Percentiles rank a stretch among this genome's conserved stretches.
Evolutionary conservation across 2,113 vertebrate species (phyloP).

Genomic region (Parus major): DNA sequence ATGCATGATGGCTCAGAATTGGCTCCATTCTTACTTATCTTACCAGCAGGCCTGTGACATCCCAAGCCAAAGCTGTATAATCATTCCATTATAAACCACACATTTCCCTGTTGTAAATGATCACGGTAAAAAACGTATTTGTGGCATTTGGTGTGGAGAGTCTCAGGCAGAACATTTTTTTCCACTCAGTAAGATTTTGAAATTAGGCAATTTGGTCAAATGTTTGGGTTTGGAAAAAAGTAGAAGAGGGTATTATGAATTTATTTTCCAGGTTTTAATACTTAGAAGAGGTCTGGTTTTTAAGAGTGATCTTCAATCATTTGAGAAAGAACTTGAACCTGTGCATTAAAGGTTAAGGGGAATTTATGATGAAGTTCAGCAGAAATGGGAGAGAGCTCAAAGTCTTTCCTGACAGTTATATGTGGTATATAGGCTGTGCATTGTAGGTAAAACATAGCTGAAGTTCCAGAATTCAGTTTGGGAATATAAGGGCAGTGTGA

Average conservation of each 20-base stretch:
- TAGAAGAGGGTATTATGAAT: neutral
- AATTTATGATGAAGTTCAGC: slow-evolving; percentile 3
- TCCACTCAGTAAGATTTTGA: neutral
- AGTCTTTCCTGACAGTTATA: neutral
- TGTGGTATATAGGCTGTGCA: neutral
- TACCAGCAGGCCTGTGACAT: neutral
- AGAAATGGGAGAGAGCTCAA: neutral
- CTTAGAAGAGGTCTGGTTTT: neutral
- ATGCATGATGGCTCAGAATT: neutral
- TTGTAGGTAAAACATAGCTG: neutral
- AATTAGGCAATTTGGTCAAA: neutral
- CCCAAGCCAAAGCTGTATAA: neutral
- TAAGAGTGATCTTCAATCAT: neutral
- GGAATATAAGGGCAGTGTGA: neutral
- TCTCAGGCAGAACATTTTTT: neutral
- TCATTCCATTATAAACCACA: slow-evolving; percentile 25
- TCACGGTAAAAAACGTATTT: neutral
- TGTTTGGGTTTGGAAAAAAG: neutral
- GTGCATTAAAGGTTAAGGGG: neutral
- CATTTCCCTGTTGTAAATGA: neutral
- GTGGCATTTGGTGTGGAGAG: neutral
- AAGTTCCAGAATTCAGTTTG: neutral
- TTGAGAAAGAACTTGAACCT: neutral
- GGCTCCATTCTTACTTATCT: neutral
- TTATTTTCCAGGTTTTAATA: neutral